Base-by-base conservation (phyloP, 37 sponge, comb jelly and placozoan genomes). In the Bolinopsis microptera region DNA sequence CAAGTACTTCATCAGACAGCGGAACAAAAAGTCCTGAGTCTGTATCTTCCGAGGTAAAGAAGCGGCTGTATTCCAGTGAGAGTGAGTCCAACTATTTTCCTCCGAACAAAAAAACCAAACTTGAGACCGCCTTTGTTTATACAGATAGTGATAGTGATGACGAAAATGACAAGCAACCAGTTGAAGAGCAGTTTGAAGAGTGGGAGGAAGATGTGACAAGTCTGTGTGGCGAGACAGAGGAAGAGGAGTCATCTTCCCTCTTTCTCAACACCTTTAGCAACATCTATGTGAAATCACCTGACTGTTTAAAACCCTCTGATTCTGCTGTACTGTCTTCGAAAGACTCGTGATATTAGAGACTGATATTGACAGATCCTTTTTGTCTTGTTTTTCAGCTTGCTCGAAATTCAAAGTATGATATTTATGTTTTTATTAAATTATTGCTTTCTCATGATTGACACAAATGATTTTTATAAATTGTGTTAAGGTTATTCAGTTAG, bases 241-340 rank as follows among this genome's bases (percentile, higher is more conserved):
- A 86, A 27, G 90, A 86, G 26, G 90, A 86, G 90, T 35, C 26
- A 28, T 86, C 90, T 0, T 86, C 90, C 13, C 61, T 86, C 27
- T 86, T 86, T 30, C 48, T 86, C 40, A 86, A 38, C 48, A 36
- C 90, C 30, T 24, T 86, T 2, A 86, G 61, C 30, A 86, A 86
- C 90, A 86, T 86, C 32, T 86, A 86, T 41, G 61, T 86, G 26
- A 86, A 86, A 39, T 86, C 90, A 24, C 80, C 80, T 0, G 80
- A 77, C 80, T 77, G 80, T 77, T 32, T 77, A 3, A 77, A 77
- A 36, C 80, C 80, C 1, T 35, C 80, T 35, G 80, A 77, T 5
- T 77, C 80, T 22, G 36, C 33, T 33, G 27, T 32, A 21, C 13
- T 77, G 27, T 77, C 27, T 34, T 77, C 80, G 36, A 77, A 77